Evolutionary conservation across 2,888 invertebrate genomes (phyloP), one percentile per base, ranked within the genome.

Genomic region (Microplitis deprimator): DNA sequence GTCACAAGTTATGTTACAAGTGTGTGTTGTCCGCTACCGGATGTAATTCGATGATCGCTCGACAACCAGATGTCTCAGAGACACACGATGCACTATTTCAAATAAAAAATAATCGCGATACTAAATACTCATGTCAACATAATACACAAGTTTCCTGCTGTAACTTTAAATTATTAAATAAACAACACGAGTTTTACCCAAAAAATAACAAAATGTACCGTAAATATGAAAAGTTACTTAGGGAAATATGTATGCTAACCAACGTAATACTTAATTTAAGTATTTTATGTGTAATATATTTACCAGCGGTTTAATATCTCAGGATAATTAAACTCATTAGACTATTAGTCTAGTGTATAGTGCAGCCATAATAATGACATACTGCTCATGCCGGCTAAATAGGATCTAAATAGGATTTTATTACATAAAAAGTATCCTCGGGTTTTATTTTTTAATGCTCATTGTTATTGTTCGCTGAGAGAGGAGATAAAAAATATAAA

Each of bases 21-120:
- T 50, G 29, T 50, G 13, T 50, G 50, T 50, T 50, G 50, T 50
- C 50, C 13, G 50, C 50, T 50, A 70, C 70, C 70, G 70, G 70
- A 70, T 70, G 70, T 70, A 59, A 70, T 60, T 70, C 60, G 61
- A 70, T 20, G 61, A 70, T 70, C 39, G 50, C 70, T 61, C 60
- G 39, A 61, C 70, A 59, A 61, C 70, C 70, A 70, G 70, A 70
- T 70, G 70, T 70, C 38, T 70, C 68, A 68, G 20, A 68, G 17
- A 68, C 68, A 68, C 68, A 41, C 68, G 41, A 68, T 68, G 68
- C 41, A 13, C 8, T 20, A 68, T 41, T 41, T 6, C 10, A 68
- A 68, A 39, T 16, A 68, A 29, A 29, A 29, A 3, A 29, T 29
- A 29, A 29, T 29, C 29, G 50, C 13, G 50, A 50, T 13, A 50